These are phyloP conservation scores for Sternarchorhynchus goeldii DNA, from an alignment of 2,797 vertebrate species.

Conservation along the genomic window DNA sequence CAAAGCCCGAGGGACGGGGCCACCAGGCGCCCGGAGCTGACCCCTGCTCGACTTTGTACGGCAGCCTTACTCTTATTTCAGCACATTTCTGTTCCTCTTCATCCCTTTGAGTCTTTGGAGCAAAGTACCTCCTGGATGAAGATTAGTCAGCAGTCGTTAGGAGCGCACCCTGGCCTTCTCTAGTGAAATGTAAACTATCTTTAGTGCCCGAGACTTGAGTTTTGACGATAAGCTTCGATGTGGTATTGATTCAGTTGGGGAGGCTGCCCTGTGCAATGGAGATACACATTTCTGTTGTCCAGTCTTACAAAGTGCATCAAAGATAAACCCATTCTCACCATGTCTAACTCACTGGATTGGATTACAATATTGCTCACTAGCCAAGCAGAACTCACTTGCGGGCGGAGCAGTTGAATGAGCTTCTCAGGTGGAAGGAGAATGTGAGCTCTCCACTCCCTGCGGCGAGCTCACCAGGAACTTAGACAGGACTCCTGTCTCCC, in stretches of 20 bases:
- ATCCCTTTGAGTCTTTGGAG: conserved; percentile 14
- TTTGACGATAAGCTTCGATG: conserved; percentile 53
- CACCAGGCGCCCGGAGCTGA: background rate
- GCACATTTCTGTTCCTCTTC: background rate
- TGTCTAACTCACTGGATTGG: conserved; percentile 36
- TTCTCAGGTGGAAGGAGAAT: too few species aligned
- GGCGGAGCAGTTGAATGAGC: too few species aligned
- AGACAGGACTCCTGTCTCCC: conserved; percentile 22
- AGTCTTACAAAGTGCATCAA: conserved; percentile 44
- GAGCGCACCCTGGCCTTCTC: conserved; percentile 22
- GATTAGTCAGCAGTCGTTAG: conserved; percentile 16
- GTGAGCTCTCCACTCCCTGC: background rate
- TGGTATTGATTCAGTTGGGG: conserved; percentile 37
- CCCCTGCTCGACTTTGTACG: background rate
- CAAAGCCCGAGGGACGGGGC: conserved; percentile 1
- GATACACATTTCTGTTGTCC: conserved; percentile 38
- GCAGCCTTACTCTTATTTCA: background rate
- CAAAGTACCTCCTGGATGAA: background rate
- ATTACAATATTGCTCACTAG: background rate
- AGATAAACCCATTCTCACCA: conserved; percentile 37
- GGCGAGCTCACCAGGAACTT: conserved; percentile 22
- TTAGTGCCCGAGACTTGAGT: conserved; percentile 36
- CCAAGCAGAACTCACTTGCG: background rate
- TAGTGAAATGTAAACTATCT: conserved; percentile 34
- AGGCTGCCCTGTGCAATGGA: conserved; percentile 31